Evolutionary conservation across 2,888 invertebrate genomes (phyloP).

Genomic region (Epirrhoe tristata): DNA sequence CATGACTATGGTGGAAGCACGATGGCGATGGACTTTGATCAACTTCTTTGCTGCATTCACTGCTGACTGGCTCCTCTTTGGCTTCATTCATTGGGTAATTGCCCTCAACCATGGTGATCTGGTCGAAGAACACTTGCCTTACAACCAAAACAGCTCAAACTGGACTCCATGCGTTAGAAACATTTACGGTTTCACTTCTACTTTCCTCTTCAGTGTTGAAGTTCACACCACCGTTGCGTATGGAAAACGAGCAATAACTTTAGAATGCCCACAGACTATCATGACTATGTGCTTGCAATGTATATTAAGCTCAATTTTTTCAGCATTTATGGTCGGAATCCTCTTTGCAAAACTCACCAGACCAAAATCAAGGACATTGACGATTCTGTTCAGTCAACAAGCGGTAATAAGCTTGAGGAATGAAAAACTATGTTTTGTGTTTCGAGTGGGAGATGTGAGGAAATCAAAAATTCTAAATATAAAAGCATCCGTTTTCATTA

Average conservation of each 20-base stretch:
- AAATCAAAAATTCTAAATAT: constrained; percentile 98
- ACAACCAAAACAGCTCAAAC: constrained; percentile 78
- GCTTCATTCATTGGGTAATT: constrained; percentile 96
- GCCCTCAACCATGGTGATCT: constrained; percentile 96
- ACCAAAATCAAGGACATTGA: constrained; percentile 97
- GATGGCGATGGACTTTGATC: constrained; percentile 96
- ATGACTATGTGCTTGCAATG: constrained; percentile 98
- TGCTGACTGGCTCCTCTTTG: constrained; percentile 95
- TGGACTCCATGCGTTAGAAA: constrained; percentile 96
- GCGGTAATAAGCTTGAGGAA: constrained; percentile 95
- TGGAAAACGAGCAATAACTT: constrained; percentile 93
- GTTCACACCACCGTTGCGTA: constrained; percentile 98
- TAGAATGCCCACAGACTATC: constrained; percentile 97
- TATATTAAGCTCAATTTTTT: constrained; percentile 95
- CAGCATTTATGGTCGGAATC: constrained; percentile 93
- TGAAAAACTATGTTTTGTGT: constrained; percentile 93
- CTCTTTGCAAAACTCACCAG: constrained; percentile 98
- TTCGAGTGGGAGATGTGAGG: constrained; percentile 97
- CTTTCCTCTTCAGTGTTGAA: constrained; percentile 97
- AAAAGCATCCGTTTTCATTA: constrained; percentile 93
- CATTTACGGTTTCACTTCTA: constrained; percentile 95
- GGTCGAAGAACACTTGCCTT: constrained; percentile 86
- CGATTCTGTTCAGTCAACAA: constrained; percentile 95
- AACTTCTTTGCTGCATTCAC: constrained; percentile 94
- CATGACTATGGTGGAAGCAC: constrained; percentile 92